Evolutionary conservation across 2,888 invertebrate genomes (phyloP).

Genomic region (Cataglyphis cursor): DNA sequence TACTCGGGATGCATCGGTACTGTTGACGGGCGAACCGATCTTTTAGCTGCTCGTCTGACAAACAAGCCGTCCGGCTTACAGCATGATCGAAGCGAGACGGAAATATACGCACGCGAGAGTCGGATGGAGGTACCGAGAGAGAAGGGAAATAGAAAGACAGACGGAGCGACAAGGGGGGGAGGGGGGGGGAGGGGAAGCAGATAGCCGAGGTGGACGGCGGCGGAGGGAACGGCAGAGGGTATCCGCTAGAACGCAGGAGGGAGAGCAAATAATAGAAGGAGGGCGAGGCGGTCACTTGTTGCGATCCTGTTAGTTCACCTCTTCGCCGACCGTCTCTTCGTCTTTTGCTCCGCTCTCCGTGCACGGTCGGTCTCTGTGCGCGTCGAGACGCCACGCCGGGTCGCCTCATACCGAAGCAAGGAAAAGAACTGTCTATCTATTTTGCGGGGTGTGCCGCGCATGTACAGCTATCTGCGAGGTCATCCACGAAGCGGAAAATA

Average conservation of each 20-base stretch:
- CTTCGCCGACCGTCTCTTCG: constrained; percentile 74
- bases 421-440: constrained; percentile 49
- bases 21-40: constrained; percentile 50
- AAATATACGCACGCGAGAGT: constrained; percentile 33
- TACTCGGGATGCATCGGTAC: constrained; percentile 52
- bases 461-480: constrained; percentile 17
- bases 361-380: constrained; percentile 30
- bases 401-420: constrained; percentile 2
- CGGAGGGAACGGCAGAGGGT: constrained; percentile 68
- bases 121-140: neutral
- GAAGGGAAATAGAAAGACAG: neutral
- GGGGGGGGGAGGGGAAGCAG: constrained; percentile 61
- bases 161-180: neutral
- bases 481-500: neutral
- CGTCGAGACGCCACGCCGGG: constrained; percentile 41
- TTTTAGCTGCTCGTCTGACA: constrained; percentile 37
- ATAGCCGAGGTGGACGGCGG: constrained; percentile 60
- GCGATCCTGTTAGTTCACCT: constrained; percentile 85
- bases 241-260: constrained; percentile 58
- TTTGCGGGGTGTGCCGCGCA: constrained; percentile 50
- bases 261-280: constrained; percentile 79
- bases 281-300: constrained; percentile 84
- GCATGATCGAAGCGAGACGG: constrained; percentile 36
- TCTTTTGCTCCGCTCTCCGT: constrained; percentile 53
- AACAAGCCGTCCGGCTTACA: constrained; percentile 47